phyloP scores from a whole-genome alignment of 2,888 invertebrate genomes.

The Macrosiphum euphorbiae region DNA sequence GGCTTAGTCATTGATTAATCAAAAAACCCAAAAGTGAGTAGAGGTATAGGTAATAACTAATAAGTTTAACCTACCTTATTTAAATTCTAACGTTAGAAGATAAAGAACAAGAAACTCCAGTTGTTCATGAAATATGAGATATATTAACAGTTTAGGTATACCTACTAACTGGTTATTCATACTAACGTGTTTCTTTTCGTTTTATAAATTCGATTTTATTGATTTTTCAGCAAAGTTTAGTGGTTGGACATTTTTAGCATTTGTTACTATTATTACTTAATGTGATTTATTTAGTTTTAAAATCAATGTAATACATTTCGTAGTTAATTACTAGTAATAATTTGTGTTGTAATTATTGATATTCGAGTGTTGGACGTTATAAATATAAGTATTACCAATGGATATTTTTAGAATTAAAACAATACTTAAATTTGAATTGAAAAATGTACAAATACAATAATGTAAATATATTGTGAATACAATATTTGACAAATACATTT shows the following conservation, averaged over 20 bases:
- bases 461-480: background rate
- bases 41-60: background rate
- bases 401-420: background rate
- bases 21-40: background rate
- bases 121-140: conserved; percentile 35
- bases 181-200: conserved; percentile 7
- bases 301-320: background rate
- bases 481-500: background rate
- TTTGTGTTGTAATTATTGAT: background rate
- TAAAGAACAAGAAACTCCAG: conserved; percentile 39
- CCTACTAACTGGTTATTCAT: conserved; percentile 11
- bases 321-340: background rate
- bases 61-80: background rate
- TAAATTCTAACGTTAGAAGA: conserved; percentile 21
- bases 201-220: conserved; percentile 31
- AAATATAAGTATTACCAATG: background rate
- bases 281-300: background rate
- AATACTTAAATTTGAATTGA: background rate
- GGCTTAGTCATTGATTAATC: background rate
- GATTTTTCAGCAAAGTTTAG: conserved; percentile 1
- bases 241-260: background rate
- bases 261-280: background rate
- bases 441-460: background rate
- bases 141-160: background rate
- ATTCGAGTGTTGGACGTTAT: background rate